phyloP scores from a whole-genome alignment of 92 coral and sea anemone genomes.

The Palythoa grandis region DNA sequence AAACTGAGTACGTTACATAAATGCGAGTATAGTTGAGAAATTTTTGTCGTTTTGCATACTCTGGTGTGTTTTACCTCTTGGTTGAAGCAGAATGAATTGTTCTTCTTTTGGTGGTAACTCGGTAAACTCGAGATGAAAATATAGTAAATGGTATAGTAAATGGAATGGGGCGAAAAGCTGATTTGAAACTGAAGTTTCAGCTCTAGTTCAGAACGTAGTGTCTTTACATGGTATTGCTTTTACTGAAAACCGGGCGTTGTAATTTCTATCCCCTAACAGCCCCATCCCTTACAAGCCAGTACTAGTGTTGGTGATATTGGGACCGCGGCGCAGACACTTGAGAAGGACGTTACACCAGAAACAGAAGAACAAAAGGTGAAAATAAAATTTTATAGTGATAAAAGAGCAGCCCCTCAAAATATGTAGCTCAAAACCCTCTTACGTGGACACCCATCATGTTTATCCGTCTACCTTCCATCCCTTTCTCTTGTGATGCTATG shows the following conservation, averaged over 20 bases:
- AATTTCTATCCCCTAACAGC: conserved; percentile 4
- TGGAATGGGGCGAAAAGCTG: too few species aligned
- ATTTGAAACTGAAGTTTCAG: too few species aligned
- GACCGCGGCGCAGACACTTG: not conserved
- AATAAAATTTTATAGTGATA: not conserved
- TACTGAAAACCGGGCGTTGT: not conserved
- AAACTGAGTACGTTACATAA: too few species aligned
- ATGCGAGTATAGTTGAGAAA: too few species aligned
- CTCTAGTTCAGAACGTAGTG: too few species aligned
- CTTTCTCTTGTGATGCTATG: too few species aligned
- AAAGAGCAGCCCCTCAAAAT: not conserved
- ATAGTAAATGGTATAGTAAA: too few species aligned
- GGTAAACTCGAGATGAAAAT: not conserved
- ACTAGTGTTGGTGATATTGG: not conserved
- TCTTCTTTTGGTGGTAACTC: not conserved
- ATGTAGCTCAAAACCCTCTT: not conserved
- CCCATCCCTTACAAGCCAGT: conserved; percentile 31
- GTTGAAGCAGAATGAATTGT: not conserved
- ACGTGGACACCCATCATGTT: too few species aligned
- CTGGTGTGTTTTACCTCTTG: too few species aligned
- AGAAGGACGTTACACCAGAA: conserved; percentile 38
- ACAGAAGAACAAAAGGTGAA: conserved; percentile 43
- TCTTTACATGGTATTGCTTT: not conserved
- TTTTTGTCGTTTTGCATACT: too few species aligned
- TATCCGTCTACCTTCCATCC: too few species aligned